A percentile compares a stretch with the other conserved stretches of the same genome.
phyloP scores from a whole-genome alignment of 1,140 invertebrate genomes.

The Cotesia vestalis region DNA sequence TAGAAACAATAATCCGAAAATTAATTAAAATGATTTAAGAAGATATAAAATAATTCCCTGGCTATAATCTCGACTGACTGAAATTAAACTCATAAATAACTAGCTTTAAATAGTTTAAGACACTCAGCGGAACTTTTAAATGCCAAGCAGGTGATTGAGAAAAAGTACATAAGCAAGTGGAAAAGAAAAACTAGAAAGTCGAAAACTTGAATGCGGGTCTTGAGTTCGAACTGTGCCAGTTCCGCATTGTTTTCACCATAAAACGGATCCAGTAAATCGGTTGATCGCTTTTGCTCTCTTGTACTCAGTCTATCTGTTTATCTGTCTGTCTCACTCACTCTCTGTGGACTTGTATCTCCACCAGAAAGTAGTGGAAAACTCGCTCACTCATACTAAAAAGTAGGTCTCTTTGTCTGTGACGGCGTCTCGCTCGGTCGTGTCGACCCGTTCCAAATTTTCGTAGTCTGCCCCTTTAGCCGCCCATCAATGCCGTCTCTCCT shows the following conservation, averaged over 20 bases:
- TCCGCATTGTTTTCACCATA: conserved; percentile 33
- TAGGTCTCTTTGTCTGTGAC: conserved; percentile 7
- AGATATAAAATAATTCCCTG: too few relatives aligned
- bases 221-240: conserved; percentile 17
- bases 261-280: conserved; percentile 31
- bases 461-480: not conserved
- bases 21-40: too few relatives aligned
- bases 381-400: not conserved
- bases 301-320: not conserved
- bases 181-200: not conserved
- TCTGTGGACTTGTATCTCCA: not conserved
- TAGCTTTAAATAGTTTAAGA: too few relatives aligned
- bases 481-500: conserved; percentile 3
- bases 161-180: not conserved
- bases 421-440: not conserved
- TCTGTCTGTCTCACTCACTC: conserved; percentile 8
- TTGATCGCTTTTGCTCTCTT: not conserved
- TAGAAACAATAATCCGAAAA: too few relatives aligned
- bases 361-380: not conserved
- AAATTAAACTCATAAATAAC: too few relatives aligned
- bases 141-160: not conserved
- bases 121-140: too few relatives aligned
- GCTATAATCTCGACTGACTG: too few relatives aligned
- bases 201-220: conserved; percentile 31
- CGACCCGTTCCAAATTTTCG: conserved; percentile 16